A percentile compares a stretch with the other conserved stretches of the same genome.
Conservation (phyloP, 2,113 vertebrate genomes). For the Phyllostomus hastatus region DNA sequence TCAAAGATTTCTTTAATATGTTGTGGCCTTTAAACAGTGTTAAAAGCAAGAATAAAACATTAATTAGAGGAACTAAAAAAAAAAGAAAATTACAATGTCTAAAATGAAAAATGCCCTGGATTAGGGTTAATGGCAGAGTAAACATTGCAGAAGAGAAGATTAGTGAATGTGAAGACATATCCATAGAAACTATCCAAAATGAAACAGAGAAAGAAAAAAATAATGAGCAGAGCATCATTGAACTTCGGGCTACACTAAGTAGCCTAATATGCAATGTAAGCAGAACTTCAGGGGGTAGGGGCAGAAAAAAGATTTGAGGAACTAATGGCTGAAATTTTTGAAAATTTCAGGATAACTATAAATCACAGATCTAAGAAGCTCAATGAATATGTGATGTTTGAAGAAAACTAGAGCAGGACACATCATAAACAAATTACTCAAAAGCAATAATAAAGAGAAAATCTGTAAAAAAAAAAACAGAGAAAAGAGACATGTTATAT, state of each 20-base stretch:
- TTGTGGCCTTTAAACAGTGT: conserved; percentile 45
- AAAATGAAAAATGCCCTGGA: not conserved
- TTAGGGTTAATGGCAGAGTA: not conserved
- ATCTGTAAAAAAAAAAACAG: conserved; percentile 1
- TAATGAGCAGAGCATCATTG: not conserved
- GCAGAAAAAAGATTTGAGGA: not conserved
- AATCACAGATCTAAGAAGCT: not conserved
- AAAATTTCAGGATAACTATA: not conserved
- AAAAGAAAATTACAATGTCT: not conserved
- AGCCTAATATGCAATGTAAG: not conserved
- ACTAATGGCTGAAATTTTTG: not conserved
- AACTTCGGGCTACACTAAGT: not conserved
- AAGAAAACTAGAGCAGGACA: not conserved
- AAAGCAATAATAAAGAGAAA: not conserved
- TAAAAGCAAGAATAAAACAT: conserved; percentile 61
- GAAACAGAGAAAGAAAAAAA: not conserved
- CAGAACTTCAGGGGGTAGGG: not conserved
- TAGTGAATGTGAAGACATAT: not conserved
- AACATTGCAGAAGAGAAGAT: not conserved
- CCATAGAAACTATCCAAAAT: not conserved
- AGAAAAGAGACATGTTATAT: not conserved
- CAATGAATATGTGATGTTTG: not conserved
- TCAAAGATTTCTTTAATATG: conserved; percentile 15
- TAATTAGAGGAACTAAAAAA: conserved; percentile 25
- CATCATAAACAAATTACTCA: not conserved